Evolutionary conservation across 2,113 vertebrate species (phyloP), one percentile per base, ranked within the genome.

Genomic region (Grus americana): DNA sequence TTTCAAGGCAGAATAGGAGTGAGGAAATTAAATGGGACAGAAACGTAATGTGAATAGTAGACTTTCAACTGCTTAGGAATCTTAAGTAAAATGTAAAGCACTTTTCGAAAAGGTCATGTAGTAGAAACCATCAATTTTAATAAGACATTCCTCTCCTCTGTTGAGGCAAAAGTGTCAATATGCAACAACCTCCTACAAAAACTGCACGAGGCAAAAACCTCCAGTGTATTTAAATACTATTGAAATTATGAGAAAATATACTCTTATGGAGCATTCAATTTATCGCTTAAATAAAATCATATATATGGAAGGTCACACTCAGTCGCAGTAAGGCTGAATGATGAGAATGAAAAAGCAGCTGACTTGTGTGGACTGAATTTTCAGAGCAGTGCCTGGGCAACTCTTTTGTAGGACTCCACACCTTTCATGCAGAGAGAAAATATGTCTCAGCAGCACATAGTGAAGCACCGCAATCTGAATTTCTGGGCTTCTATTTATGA

Each of bases 81-180:
- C 62, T 67, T 74, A 92, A 92, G 73, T 75, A 70, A 92, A 94
- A 96, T 58, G 27, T 86, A 93, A 92, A 93, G 75, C 6, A 15
- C 27, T 87, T 92, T 85, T 85, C 90, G 59, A 92, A 95, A 96
- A 94, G 70, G 73, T 92, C 78, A 67, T 36, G 46, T 76, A 70
- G 76, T 66, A 88, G 78, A 79, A 94, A 61, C 24, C 34, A 82
- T 91, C 78, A 27, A 46, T 93, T 95, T 95, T 92, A 92, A 95
- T 88, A 86, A 90, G 61, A 36, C 29, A 79, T 82, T 92, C 22
- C 26, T 89, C 73, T 92, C 49, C 4, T 16, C 66, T 71, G 16
- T 44, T 79, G 36, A 91, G 79, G 54, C 36, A 42, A 55, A 86
- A 79, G n/a, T 63, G 58, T 90, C 90, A 75, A 73, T 24, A 82